These are phyloP conservation scores for Mellilla xanthometata DNA, from an alignment of 2,888 invertebrate species.

Conservation along the genomic window DNA sequence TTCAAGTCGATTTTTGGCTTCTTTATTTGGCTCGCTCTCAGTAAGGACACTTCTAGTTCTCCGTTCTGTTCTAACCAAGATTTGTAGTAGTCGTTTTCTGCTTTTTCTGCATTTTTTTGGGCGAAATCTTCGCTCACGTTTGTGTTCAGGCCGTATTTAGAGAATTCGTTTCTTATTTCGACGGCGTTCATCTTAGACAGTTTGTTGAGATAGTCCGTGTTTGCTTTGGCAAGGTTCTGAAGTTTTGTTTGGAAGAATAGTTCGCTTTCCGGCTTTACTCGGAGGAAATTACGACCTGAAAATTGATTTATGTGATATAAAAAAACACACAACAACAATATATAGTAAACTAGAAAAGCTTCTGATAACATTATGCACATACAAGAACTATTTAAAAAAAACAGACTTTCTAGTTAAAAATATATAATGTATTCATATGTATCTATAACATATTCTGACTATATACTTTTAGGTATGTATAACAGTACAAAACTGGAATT, in stretches of 20 bases:
- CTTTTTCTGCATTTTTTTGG: constrained; percentile 49
- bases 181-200: constrained; percentile 68
- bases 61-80: constrained; percentile 77
- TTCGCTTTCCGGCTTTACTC: constrained; percentile 74
- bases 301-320: constrained; percentile 13
- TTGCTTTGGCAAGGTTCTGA: constrained; percentile 63
- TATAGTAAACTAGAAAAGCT: too few species aligned
- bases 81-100: constrained; percentile 74
- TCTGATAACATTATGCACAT: too few species aligned
- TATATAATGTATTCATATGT: too few species aligned
- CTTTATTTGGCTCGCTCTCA: constrained; percentile 62
- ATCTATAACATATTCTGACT: too few species aligned
- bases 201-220: constrained; percentile 61
- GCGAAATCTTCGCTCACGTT: constrained; percentile 48
- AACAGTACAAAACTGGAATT: too few species aligned
- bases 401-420: too few species aligned
- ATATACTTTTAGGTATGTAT: too few species aligned
- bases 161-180: constrained; percentile 68
- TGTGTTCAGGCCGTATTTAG: constrained; percentile 68
- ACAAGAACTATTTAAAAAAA: too few species aligned
- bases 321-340: too few species aligned
- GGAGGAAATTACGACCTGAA: constrained; percentile 57
- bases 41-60: constrained; percentile 70
- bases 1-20: constrained; percentile 51
- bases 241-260: constrained; percentile 68